Base-by-base conservation (phyloP, 2,888 invertebrate genomes). In the Uropetala carovei region DNA sequence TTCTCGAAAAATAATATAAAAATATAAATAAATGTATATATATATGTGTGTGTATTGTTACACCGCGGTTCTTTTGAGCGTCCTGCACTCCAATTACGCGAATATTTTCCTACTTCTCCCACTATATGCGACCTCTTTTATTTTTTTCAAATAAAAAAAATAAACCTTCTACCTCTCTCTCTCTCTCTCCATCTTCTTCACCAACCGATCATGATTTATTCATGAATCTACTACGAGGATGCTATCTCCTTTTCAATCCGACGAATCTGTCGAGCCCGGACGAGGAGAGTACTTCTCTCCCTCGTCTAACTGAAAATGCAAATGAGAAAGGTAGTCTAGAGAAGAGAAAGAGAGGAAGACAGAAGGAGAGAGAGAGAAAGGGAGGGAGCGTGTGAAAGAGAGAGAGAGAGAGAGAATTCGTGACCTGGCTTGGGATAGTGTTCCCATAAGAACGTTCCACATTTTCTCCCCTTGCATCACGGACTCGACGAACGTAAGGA, bases 241-340 rank as follows among this genome's bases (percentile, higher is more conserved):
- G 75, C 27, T 75, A 75, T 75, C 75, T 75, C 68, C 18, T 11
- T n/a, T 22, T 68, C n/a, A 22, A 68, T 68, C 68, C 27, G 22
- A 22, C 75, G 75, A 75, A 75, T 75, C 22, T 75, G 75, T 75
- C 43, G 43, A 43, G 43, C 5, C 75, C 16, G 75, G 75, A 75
- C 27, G 75, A 75, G 0, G 75, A 75, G 27, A 75, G 27, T 75
- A 75, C 68, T 22, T 75, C 11, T 75, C 13, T 75, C 11, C 11
- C n/a, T 68, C 68, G n/a, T 75, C 75, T 27, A 75, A 27, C 75
- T 75, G 75, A 75, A 75, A 75, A 75, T 75, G 75, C 27, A 75
- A 75, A 75, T 75, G 75, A 75, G 68, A 22, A 68, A 1, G 18
- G 68, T 10, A 64, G 64, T 18, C 64, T 14, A 18, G 64, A 16